These are phyloP conservation scores for Glandiceps talaboti DNA, from an alignment of 53 echinoderm and acorn worm genomes.

Conservation along the genomic window DNA sequence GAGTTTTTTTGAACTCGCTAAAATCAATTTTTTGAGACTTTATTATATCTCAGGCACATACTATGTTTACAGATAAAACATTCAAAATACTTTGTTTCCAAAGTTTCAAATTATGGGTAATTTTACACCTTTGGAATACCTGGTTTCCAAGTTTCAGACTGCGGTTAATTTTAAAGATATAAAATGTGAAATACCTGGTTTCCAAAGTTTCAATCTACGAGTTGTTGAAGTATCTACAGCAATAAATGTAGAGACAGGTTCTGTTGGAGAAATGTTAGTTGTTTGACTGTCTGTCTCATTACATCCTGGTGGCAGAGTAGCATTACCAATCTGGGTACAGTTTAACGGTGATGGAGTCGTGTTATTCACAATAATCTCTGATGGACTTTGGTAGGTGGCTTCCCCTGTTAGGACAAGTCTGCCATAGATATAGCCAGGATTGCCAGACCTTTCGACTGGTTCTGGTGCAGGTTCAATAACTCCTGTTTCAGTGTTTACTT, in stretches of 20 bases:
- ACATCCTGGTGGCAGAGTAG: neutral
- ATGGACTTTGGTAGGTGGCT: constrained; percentile 16
- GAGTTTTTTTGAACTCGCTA: too few species aligned
- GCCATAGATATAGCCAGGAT: constrained; percentile 72
- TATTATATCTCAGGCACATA: too few species aligned
- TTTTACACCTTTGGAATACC: too few species aligned
- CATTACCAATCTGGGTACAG: constrained; percentile 27
- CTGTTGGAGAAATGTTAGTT: neutral
- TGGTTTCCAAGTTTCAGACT: too few species aligned
- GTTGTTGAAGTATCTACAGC: neutral
- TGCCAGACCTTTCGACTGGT: constrained; percentile 52
- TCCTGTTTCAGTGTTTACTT: constrained; percentile 19
- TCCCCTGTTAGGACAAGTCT: constrained; percentile 50
- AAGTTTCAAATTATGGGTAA: too few species aligned
- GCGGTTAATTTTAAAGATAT: too few species aligned
- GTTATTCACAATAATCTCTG: constrained; percentile 10
- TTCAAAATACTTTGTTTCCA: too few species aligned
- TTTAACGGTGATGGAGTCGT: constrained; percentile 29
- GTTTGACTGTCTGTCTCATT: neutral
- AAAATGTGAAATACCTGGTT: neutral
- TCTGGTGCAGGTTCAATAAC: constrained; percentile 5
- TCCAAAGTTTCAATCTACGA: neutral
- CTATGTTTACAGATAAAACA: too few species aligned
- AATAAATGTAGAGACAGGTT: neutral
- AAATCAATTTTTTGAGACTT: too few species aligned